Percentiles rank a stretch among this genome's conserved stretches.
Conservation (phyloP, 2,113 vertebrate genomes). For the Nesoenas mayeri region DNA sequence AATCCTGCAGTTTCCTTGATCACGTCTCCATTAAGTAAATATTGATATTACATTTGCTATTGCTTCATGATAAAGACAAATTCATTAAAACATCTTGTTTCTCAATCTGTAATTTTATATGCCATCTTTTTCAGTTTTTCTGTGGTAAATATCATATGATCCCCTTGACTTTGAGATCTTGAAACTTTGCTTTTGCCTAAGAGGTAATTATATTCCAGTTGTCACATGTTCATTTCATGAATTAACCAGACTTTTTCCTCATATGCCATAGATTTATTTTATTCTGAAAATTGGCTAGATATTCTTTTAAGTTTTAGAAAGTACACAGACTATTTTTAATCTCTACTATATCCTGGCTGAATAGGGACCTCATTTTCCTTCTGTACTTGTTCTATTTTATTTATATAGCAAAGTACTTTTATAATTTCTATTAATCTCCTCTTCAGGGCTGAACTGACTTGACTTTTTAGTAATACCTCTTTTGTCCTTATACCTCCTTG, state of each 20-base stretch:
- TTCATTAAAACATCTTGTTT: neutral
- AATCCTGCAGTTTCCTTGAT: neutral
- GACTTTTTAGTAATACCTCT: neutral
- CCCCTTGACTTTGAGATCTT: neutral
- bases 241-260: neutral
- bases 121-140: neutral
- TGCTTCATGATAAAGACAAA: neutral
- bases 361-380: neutral
- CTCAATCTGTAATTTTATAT: neutral
- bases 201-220: neutral
- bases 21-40: neutral
- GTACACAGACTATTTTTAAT: neutral
- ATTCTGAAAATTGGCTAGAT: neutral
- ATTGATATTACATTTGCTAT: neutral
- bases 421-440: neutral
- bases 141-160: fast-evolving
- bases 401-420: neutral
- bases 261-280: neutral
- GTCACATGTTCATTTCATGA: neutral
- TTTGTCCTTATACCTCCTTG: neutral
- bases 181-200: neutral
- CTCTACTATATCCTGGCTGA: neutral
- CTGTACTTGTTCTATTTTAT: neutral
- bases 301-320: neutral
- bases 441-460: neutral